Conservation (phyloP, 1,140 invertebrate genomes). For the Drosophila simulans region DNA sequence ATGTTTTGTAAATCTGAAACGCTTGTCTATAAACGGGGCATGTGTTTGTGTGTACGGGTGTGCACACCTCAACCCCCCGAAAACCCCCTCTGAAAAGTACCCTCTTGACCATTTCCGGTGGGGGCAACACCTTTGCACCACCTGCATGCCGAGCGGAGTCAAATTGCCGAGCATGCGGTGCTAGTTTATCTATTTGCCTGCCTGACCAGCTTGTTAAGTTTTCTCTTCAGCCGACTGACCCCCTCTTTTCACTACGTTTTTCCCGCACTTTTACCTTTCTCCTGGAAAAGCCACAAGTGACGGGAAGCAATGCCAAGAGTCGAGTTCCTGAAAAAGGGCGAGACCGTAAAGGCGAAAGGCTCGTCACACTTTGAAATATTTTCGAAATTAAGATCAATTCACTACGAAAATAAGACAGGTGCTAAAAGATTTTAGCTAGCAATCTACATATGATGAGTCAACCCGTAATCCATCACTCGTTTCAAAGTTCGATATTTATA, state of each 20-base stretch:
- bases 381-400: too few species aligned
- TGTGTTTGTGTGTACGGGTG: background rate
- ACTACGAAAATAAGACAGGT: too few species aligned
- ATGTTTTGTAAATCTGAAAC: conserved; percentile 82
- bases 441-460: too few species aligned
- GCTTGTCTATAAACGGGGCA: conserved; percentile 39
- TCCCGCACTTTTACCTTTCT: background rate
- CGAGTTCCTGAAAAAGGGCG: conserved; percentile 12
- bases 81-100: background rate
- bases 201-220: conserved; percentile 68
- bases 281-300: conserved; percentile 27
- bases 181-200: conserved; percentile 72
- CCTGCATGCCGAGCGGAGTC: conserved; percentile 54
- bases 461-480: too few species aligned
- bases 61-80: background rate
- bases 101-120: conserved; percentile 25
- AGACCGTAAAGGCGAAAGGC: conserved; percentile 32
- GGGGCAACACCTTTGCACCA: conserved; percentile 21
- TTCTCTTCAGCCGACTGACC: conserved; percentile 28
- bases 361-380: conserved; percentile 7
- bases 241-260: background rate
- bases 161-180: conserved; percentile 70
- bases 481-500: too few species aligned
- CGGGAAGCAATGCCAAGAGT: conserved; percentile 31
- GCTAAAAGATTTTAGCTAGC: too few species aligned